phyloP scores from a whole-genome alignment of 2,113 vertebrate genomes.

The Oryzias celebensis region DNA sequence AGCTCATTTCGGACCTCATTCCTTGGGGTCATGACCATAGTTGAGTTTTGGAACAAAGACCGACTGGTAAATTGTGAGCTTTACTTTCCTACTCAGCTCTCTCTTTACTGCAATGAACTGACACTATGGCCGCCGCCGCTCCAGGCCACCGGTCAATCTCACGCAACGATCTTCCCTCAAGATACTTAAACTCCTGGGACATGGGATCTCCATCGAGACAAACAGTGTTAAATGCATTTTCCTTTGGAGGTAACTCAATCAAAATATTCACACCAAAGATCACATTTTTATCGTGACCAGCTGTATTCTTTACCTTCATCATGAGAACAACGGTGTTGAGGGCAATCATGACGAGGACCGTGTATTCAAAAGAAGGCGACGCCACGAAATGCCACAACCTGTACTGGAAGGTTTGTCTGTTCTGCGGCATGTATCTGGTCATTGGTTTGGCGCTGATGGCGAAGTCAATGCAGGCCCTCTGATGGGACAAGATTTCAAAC shows the following conservation, averaged over 20 bases:
- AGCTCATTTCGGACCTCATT: too few relatives aligned
- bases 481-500: constrained; percentile 36
- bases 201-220: too few relatives aligned
- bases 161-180: neutral
- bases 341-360: constrained; percentile 97
- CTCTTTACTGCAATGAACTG: neutral
- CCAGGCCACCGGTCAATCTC: neutral
- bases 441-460: constrained; percentile 96
- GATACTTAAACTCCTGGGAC: too few relatives aligned
- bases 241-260: neutral
- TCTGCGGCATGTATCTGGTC: constrained; percentile 98
- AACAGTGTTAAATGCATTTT: too few relatives aligned
- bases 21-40: too few relatives aligned
- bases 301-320: constrained; percentile 89
- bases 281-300: neutral
- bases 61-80: neutral
- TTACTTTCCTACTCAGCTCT: neutral
- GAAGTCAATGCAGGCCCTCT: constrained; percentile 98
- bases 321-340: constrained; percentile 97
- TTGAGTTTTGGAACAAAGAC: too few relatives aligned
- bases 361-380: constrained; percentile 96
- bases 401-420: constrained; percentile 96
- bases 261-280: neutral
- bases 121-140: neutral
- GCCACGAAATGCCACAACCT: constrained; percentile 97